These are phyloP conservation scores for Crypturellus undulatus DNA, from an alignment of 2,113 vertebrate species.

Conservation along the genomic window DNA sequence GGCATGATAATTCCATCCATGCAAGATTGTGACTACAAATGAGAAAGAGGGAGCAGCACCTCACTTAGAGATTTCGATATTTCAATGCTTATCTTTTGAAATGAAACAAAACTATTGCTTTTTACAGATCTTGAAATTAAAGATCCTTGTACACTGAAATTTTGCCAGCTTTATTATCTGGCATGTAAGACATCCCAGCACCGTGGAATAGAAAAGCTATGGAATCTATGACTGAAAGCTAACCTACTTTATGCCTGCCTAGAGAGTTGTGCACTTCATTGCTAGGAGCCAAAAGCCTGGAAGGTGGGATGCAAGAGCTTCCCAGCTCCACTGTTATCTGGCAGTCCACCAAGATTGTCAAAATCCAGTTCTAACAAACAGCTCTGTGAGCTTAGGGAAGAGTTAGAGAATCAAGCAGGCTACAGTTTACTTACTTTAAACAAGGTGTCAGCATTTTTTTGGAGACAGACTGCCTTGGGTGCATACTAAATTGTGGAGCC, in stretches of 20 bases:
- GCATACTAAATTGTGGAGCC: not conserved
- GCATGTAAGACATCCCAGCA: not conserved
- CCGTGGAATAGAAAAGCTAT: not conserved
- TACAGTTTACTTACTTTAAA: not conserved
- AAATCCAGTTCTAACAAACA: not conserved
- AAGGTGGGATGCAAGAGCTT: not conserved
- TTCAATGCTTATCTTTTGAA: not conserved
- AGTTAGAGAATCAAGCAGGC: not conserved
- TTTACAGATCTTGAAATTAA: not conserved
- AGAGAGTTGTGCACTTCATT: not conserved
- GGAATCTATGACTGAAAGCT: not conserved
- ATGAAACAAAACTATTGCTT: not conserved
- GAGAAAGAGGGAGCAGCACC: not conserved
- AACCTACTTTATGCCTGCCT: not conserved
- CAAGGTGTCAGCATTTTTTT: not conserved
- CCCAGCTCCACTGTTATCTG: not conserved
- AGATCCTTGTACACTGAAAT: not conserved
- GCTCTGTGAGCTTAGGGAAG: not conserved
- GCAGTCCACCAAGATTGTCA: not conserved
- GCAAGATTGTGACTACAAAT: not conserved
- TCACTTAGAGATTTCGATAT: not conserved
- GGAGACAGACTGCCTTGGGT: not conserved
- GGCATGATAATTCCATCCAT: fast-evolving
- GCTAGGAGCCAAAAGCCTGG: not conserved
- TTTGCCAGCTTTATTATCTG: not conserved